These are phyloP conservation scores for Matsumurasca onukii DNA, from an alignment of 1,140 invertebrate species.

Conservation along the genomic window DNA sequence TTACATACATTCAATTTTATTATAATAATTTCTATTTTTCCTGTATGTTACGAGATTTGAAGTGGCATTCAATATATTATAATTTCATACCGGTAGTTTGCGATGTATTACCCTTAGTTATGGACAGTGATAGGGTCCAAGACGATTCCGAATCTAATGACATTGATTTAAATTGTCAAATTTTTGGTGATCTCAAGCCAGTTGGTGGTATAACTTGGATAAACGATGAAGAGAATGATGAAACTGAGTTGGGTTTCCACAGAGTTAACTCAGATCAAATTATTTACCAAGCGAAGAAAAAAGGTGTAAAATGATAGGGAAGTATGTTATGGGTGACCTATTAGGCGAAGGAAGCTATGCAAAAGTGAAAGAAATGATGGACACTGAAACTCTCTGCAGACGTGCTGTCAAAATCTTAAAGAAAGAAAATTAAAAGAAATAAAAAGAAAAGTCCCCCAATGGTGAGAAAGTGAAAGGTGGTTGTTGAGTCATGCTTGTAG, in stretches of 20 bases:
- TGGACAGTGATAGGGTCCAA: slow-evolving; percentile 43
- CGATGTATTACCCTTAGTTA: slow-evolving; percentile 35
- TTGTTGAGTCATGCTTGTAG: too few relatives aligned
- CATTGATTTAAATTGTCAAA: slow-evolving; percentile 47
- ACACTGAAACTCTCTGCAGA: slow-evolving; percentile 86
- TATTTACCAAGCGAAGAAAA: slow-evolving; percentile 91
- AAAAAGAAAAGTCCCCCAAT: slow-evolving; percentile 95
- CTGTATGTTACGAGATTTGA: too few relatives aligned
- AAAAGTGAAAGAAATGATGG: slow-evolving; percentile 97
- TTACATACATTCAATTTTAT: too few relatives aligned
- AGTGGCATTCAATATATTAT: too few relatives aligned
- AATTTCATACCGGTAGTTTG: not conserved
- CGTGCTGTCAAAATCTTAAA: slow-evolving; percentile 94
- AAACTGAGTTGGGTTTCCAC: slow-evolving; percentile 78
- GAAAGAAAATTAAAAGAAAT: slow-evolving; percentile 86
- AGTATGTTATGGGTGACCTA: slow-evolving; percentile 97
- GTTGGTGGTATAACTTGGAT: slow-evolving; percentile 65
- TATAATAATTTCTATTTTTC: too few relatives aligned
- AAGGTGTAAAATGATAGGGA: slow-evolving; percentile 90
- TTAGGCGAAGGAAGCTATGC: slow-evolving; percentile 93
- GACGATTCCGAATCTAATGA: slow-evolving; percentile 39
- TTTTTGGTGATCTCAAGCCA: slow-evolving; percentile 50
- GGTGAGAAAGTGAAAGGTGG: slow-evolving; percentile 85
- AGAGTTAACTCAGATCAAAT: slow-evolving; percentile 93
- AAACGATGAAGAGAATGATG: slow-evolving; percentile 64